phyloP scores from a whole-genome alignment of 92 coral and sea anemone genomes.

The Porites cylindrica region DNA sequence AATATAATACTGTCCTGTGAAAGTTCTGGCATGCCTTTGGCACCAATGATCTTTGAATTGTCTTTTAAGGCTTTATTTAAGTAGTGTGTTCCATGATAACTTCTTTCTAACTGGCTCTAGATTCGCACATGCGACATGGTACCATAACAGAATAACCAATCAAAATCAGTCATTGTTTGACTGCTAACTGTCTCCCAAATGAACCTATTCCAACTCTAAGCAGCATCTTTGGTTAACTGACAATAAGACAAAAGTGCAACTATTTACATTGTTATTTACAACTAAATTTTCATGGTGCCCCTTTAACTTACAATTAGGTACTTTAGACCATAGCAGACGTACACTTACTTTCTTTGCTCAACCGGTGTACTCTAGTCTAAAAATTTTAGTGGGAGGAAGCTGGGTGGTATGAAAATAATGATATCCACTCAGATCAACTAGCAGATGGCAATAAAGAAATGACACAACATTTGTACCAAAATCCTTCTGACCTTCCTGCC shows the following conservation, averaged over 20 bases:
- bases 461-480: background rate
- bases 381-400: too few relatives aligned
- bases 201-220: background rate
- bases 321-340: background rate
- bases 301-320: background rate
- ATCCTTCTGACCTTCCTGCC: background rate
- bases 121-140: background rate
- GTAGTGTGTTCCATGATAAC: background rate
- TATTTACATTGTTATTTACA: background rate
- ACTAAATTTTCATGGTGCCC: background rate
- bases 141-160: background rate
- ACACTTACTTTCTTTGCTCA: background rate
- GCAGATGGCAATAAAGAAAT: background rate
- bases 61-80: background rate
- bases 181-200: background rate
- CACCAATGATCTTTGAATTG: background rate
- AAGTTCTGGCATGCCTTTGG: background rate
- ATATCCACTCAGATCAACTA: background rate
- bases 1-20: background rate
- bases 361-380: too few relatives aligned
- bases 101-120: background rate
- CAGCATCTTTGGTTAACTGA: slow-evolving; percentile 26
- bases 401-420: background rate
- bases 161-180: background rate
- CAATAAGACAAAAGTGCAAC: slow-evolving; percentile 23